Percentiles rank a stretch among this genome's conserved stretches.
phyloP scores from a whole-genome alignment of 2,888 invertebrate species.

The Lordiphosa fenestrarum region DNA sequence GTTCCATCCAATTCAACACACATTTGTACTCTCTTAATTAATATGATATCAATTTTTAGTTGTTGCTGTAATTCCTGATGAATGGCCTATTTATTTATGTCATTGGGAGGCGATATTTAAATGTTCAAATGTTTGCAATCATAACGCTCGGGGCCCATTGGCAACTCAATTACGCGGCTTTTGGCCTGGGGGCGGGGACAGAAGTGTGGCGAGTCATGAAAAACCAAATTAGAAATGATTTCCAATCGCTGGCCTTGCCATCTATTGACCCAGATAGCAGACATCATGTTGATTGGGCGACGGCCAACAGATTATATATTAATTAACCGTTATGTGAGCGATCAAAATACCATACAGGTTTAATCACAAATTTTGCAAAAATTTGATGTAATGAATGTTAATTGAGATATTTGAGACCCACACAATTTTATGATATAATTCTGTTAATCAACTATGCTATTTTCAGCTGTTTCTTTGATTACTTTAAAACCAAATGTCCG shows the following conservation, averaged over 20 bases:
- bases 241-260: not conserved
- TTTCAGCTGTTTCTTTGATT: too few relatives aligned
- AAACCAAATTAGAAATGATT: slow-evolving; percentile 22
- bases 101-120: slow-evolving; percentile 29
- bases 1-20: slow-evolving; percentile 1
- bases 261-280: not conserved
- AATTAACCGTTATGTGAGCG: too few relatives aligned
- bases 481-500: too few relatives aligned
- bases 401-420: too few relatives aligned
- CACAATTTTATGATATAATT: too few relatives aligned
- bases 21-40: slow-evolving; percentile 13
- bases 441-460: too few relatives aligned
- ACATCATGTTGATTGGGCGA: slow-evolving; percentile 10
- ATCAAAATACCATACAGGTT: too few relatives aligned
- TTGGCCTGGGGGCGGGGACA: not conserved
- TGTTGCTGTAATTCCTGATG: too few relatives aligned
- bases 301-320: not conserved
- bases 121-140: slow-evolving; percentile 10
- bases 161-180: slow-evolving; percentile 46
- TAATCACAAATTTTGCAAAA: too few relatives aligned
- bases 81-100: slow-evolving; percentile 25
- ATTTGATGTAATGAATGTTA: too few relatives aligned
- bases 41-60: too few relatives aligned
- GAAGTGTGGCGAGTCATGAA: not conserved
- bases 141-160: slow-evolving; percentile 14